Evolutionary conservation across 2,797 vertebrate species (phyloP).

Genomic region (Crenuchus spilurus): DNA sequence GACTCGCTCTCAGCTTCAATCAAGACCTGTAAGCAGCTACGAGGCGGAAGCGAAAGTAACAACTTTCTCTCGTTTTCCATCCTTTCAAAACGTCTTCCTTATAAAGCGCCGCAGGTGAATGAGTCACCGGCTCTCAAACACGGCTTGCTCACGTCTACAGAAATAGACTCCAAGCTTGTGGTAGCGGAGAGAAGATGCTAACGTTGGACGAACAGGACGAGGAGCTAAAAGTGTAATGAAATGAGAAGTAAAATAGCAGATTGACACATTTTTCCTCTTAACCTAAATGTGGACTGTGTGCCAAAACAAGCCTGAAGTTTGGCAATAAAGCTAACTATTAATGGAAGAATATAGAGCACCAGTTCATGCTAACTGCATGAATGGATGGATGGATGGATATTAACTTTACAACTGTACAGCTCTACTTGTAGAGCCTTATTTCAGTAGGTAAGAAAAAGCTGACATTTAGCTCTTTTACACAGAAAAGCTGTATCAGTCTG

Average conservation of each 20-base stretch:
- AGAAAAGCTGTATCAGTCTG: too few species aligned
- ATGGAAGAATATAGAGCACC: not conserved
- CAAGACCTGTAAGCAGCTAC: not conserved
- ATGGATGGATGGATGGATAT: too few species aligned
- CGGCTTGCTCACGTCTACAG: not conserved
- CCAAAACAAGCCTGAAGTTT: not conserved
- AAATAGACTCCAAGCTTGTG: conserved; percentile 14
- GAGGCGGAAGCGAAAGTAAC: not conserved
- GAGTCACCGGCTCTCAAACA: conserved; percentile 3
- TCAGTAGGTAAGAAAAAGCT: too few species aligned
- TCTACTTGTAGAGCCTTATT: too few species aligned
- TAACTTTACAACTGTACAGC: too few species aligned
- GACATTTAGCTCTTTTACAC: too few species aligned
- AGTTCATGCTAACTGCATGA: not conserved
- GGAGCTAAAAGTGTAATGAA: not conserved
- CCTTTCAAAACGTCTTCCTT: conserved; percentile 49
- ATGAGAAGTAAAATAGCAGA: not conserved
- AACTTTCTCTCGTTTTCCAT: conserved; percentile 6
- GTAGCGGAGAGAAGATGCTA: not conserved
- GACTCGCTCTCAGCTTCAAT: conserved; percentile 10
- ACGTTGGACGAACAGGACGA: not conserved
- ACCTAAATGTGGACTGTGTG: not conserved
- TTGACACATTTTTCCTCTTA: not conserved
- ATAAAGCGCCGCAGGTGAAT: not conserved
- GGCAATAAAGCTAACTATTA: not conserved